These are phyloP conservation scores for Heliopora coerulea DNA, from an alignment of 92 coral and sea anemone genomes.

Conservation along the genomic window DNA sequence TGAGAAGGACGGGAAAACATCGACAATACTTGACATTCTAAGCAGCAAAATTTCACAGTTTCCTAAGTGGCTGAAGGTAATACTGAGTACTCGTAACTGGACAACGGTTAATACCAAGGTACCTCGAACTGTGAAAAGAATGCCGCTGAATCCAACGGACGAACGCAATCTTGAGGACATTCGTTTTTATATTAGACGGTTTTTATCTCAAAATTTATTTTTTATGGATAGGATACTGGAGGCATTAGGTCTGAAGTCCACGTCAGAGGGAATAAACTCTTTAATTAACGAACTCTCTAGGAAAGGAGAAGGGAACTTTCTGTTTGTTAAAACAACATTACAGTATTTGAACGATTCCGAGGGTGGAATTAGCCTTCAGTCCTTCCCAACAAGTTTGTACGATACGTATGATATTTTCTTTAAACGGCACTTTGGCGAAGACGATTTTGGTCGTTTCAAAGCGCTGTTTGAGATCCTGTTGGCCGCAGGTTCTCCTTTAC, in stretches of 20 bases:
- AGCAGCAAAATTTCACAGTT: constrained; percentile 48
- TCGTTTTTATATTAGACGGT: constrained; percentile 43
- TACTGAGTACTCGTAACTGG: constrained; percentile 68
- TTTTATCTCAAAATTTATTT: not conserved
- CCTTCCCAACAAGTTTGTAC: constrained; percentile 61
- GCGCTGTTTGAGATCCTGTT: constrained; percentile 60
- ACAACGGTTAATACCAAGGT: constrained; percentile 27
- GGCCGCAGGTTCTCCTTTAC: constrained; percentile 56
- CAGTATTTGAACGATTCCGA: constrained; percentile 24
- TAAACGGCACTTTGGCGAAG: constrained; percentile 52
- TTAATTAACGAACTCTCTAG: not conserved
- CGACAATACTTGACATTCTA: constrained; percentile 54
- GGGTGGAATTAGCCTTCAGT: constrained; percentile 10
- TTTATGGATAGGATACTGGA: constrained; percentile 13
- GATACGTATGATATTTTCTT: constrained; percentile 56
- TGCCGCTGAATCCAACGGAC: constrained; percentile 56
- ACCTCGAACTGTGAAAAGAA: constrained; percentile 30
- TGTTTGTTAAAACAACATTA: constrained; percentile 58
- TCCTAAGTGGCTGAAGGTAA: constrained; percentile 77
- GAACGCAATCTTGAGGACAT: constrained; percentile 61
- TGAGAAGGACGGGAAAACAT: constrained; percentile 14
- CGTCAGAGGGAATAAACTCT: not conserved
- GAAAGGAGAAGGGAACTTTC: constrained; percentile 60
- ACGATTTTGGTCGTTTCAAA: constrained; percentile 45
- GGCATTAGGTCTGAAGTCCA: not conserved